Percentiles rank a stretch among this genome's conserved stretches.
Conservation (phyloP, 2,113 vertebrate species). For the Datnioides undecimradiatus region DNA sequence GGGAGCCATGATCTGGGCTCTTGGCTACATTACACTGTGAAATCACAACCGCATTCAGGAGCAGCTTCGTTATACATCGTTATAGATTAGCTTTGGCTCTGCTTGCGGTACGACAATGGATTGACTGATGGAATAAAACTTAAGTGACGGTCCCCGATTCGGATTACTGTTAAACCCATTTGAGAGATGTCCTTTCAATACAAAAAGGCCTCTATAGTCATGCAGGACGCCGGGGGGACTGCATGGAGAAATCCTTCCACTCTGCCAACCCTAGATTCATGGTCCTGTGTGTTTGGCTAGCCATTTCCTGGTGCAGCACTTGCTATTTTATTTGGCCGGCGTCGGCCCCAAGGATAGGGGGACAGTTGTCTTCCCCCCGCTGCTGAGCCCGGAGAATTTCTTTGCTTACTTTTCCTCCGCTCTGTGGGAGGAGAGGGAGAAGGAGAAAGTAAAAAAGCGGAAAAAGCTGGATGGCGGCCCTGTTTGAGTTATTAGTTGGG, state of each 20-base stretch:
- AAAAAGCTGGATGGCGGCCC: slow-evolving; percentile 46
- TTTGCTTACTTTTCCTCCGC: slow-evolving; percentile 88
- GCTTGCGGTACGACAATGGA: not conserved
- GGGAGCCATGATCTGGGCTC: not conserved
- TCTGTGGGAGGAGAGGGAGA: slow-evolving; percentile 57
- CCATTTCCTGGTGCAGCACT: slow-evolving; percentile 89
- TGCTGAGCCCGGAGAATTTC: slow-evolving; percentile 85
- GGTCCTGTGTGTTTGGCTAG: slow-evolving; percentile 89
- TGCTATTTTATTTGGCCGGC: slow-evolving; percentile 93
- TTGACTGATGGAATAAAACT: slow-evolving; percentile 14
- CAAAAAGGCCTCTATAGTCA: slow-evolving; percentile 91
- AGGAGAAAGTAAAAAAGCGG: slow-evolving; percentile 28
- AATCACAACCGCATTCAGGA: too few species aligned
- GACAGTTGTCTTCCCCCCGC: slow-evolving; percentile 89
- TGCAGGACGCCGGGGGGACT: slow-evolving; percentile 84
- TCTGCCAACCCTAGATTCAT: slow-evolving; percentile 87
- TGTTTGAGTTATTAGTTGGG: slow-evolving; percentile 62
- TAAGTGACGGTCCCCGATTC: slow-evolving; percentile 83
- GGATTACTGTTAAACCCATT: slow-evolving; percentile 87
- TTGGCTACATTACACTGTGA: too few species aligned
- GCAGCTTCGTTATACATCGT: too few species aligned
- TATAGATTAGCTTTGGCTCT: not conserved
- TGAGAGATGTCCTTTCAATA: slow-evolving; percentile 86
- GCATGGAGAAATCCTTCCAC: slow-evolving; percentile 87
- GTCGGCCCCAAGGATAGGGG: slow-evolving; percentile 86